Evolutionary conservation across 2,113 vertebrate genomes (phyloP), one percentile per base, ranked within the genome.

Genomic region (Pardalotus punctatus): DNA sequence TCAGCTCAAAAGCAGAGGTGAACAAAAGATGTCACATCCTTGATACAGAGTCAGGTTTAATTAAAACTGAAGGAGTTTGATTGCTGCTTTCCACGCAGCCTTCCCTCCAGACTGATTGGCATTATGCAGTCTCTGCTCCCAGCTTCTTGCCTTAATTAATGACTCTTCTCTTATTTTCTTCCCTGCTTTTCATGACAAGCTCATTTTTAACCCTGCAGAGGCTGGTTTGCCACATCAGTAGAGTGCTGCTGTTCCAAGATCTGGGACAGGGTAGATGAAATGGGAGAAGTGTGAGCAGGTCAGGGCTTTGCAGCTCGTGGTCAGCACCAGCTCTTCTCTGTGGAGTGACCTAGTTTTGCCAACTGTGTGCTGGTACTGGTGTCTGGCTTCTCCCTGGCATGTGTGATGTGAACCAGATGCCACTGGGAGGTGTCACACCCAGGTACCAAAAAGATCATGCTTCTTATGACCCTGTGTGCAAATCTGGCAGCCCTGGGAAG

Each of bases 101-200:
- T 92, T 40, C 31, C 10, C 19, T 77, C 53, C 51, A 86, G 80
- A 40, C 56, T 86, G 64, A 88, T 74, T 86, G 76, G 48, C 58
- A 60, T 84, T 74, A 79, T 77, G 56, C 29, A 54, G 51, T 86
- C 81, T 70, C 71, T 2, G 11, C 56, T 96, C 62, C 17, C 64
- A 90, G 76, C 64, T 74, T 81, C 80, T 88, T 24, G 11, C 65
- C 40, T 86, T 83, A 89, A 96, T 93, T 96, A 90, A 78, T 54
- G 43, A 88, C 38, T 88, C 45, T 69, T 35, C 45, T 79, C 93
- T 10, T 73, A 77, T 94, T 95, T 96, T 88, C 82, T 65, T 36
- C 65, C 38, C 38, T 38, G 4, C 24, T 50, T 90, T 62, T 48
- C 61, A 70, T 78, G 23, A 72, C 1, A 19, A 61, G 53, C 66